Evolutionary conservation across 2,888 invertebrate genomes (phyloP).

Genomic region (Netelia inedita): DNA sequence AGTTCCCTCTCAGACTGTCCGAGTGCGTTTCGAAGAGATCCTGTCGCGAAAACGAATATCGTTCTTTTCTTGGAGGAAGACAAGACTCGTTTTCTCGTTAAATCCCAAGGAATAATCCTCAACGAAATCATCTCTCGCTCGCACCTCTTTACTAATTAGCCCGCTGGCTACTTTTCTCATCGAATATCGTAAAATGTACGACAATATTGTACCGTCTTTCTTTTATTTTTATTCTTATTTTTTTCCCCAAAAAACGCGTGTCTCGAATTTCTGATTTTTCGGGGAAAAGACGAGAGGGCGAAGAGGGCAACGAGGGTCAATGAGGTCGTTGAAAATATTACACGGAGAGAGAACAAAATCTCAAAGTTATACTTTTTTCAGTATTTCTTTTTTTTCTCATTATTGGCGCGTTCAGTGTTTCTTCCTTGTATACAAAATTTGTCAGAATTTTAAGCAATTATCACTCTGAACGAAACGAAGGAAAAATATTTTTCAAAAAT

Average conservation of each 20-base stretch:
- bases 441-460: too few relatives aligned
- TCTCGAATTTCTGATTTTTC: constrained; percentile 38
- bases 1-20: constrained; percentile 18
- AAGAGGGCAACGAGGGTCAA: constrained; percentile 12
- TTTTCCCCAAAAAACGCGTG: background rate
- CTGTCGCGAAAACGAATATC: constrained; percentile 20
- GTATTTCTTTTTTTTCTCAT: too few relatives aligned
- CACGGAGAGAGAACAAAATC: too few relatives aligned
- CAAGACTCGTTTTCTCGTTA: background rate
- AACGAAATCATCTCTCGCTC: constrained; percentile 13
- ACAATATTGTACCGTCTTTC: constrained; percentile 42
- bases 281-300: too few relatives aligned
- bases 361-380: too few relatives aligned
- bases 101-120: constrained; percentile 36
- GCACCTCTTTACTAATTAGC: constrained; percentile 50
- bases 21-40: constrained; percentile 15
- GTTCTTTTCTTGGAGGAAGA: background rate
- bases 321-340: background rate
- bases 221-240: constrained; percentile 4
- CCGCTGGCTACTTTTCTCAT: constrained; percentile 43
- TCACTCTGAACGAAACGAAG: too few relatives aligned
- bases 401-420: too few relatives aligned
- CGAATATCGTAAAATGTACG: constrained; percentile 47
- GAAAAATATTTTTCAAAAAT: too few relatives aligned
- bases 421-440: too few relatives aligned